A percentile compares a stretch with the other conserved stretches of the same genome.
phyloP scores from a whole-genome alignment of 2,888 invertebrate genomes.

The Sycophila texana region DNA sequence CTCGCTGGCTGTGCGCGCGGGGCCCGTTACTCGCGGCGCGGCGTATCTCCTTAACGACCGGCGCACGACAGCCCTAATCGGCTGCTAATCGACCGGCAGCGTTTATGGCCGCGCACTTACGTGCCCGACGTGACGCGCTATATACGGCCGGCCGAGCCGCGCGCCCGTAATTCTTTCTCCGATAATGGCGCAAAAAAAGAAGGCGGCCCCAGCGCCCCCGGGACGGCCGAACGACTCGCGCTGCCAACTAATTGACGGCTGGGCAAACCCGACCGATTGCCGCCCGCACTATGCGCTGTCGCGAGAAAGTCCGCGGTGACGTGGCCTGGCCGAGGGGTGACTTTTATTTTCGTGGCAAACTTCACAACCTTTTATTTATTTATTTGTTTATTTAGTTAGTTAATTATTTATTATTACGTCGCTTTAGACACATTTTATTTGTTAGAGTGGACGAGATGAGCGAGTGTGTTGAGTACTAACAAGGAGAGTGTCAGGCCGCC shows the following conservation, averaged over 20 bases:
- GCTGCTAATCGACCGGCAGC: conserved; percentile 67
- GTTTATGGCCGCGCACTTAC: conserved; percentile 35
- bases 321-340: neutral
- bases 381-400: no score
- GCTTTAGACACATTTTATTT: no score
- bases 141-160: conserved; percentile 63
- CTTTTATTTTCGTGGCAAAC: no score
- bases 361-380: no score
- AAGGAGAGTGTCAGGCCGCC: no score
- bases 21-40: conserved; percentile 57
- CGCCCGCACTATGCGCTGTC: neutral
- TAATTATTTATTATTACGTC: no score
- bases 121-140: conserved; percentile 56
- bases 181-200: conserved; percentile 51
- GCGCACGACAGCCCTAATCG: conserved; percentile 70
- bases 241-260: conserved; percentile 50
- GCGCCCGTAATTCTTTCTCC: conserved; percentile 47
- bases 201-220: conserved; percentile 1
- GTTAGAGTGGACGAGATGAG: no score
- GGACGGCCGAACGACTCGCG: neutral
- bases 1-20: conserved; percentile 62
- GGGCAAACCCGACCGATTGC: neutral
- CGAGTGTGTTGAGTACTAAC: no score
- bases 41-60: conserved; percentile 65
- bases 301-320: no score